Evolutionary conservation across 2,888 invertebrate genomes (phyloP), one percentile per base, ranked within the genome.

Genomic region (Norana najaformis): DNA sequence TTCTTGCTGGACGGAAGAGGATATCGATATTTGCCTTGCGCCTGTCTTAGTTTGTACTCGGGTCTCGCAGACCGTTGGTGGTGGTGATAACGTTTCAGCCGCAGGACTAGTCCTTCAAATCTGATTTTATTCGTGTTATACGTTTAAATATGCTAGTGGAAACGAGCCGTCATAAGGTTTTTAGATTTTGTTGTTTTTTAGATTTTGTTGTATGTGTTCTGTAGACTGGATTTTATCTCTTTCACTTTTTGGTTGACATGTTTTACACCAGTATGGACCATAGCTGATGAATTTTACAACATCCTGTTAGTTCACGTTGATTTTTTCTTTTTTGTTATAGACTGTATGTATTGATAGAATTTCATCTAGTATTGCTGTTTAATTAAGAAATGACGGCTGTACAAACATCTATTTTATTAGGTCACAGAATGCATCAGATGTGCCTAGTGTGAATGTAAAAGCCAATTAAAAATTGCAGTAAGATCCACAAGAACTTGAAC

Each of bases 81-180:
- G 97, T 20, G 97, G 97, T 0, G 97, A 97, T 94, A 97, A 97
- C 93, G 97, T 97, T 92, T 97, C 97, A 0, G 97, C 97, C 30
- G 97, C 97, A 3, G 97, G 97, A n/a, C 95, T 97, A 34, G 96
- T 95, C 36, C 93, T 95, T 89, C 96, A 96, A 91, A 93, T 95
- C 4, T 93, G 88, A 90, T 30, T 82, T 34, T n/a, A n/a, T n/a
- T n/a, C n/a, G n/a, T n/a, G n/a, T n/a, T n/a, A n/a, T n/a, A n/a
- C n/a, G n/a, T n/a, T n/a, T n/a, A n/a, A n/a, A n/a, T n/a, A n/a
- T n/a, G n/a, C n/a, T n/a, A n/a, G n/a, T n/a, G n/a, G n/a, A n/a
- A n/a, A n/a, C n/a, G n/a, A n/a, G n/a, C n/a, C n/a, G n/a, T n/a
- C n/a, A n/a, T n/a, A n/a, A n/a, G n/a, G n/a, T n/a, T n/a, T n/a